Base-by-base conservation (phyloP, 1,140 invertebrate species). In the Lepidurus apus region DNA sequence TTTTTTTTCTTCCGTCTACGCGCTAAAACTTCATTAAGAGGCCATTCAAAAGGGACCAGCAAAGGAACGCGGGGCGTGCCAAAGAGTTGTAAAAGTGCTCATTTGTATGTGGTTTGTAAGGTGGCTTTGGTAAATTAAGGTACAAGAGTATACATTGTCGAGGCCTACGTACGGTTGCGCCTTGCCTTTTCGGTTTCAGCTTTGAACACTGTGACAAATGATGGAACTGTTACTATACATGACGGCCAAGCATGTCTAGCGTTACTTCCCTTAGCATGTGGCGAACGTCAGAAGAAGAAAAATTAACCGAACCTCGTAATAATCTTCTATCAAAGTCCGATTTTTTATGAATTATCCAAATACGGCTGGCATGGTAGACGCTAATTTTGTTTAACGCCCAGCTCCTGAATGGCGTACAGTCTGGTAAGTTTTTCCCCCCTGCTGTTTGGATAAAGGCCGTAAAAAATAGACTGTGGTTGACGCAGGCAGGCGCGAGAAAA, bases 1-100 rank as follows among this genome's bases (percentile, higher is more conserved):
- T 65, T 1, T 65, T 65, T 65, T 65, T 65, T 17, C 53, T 65
- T n/a, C 8, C 17, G 53, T 11, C 6, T 65, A 65, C 2, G 13
- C 53, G 53, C 21, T 65, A 65, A 65, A 65, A 65, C 53, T 65
- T 65, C 53, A 65, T 65, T 65, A 65, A 65, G 53, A 65, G 21
- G 53, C 53, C 21, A 65, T 65, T 65, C 53, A 65, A 65, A 65
- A 13, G 34, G 1, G 5, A 1, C 53, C 13, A 7, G 53, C 7
- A 65, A 65, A 21, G 53, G 21, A 65, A 65, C 13, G 0, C 53
- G 21, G 8, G 53, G 53, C 21, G 53, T 65, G 53, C 21, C 13
- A 13, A 4, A 34, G 13, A 65, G 53, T 65, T 21, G 0, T 65
- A 65, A 65, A 65, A 65, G 21, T 65, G 21, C 53, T 65, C 53